phyloP scores from a whole-genome alignment of 2,797 vertebrate species.

The Morus bassanus region DNA sequence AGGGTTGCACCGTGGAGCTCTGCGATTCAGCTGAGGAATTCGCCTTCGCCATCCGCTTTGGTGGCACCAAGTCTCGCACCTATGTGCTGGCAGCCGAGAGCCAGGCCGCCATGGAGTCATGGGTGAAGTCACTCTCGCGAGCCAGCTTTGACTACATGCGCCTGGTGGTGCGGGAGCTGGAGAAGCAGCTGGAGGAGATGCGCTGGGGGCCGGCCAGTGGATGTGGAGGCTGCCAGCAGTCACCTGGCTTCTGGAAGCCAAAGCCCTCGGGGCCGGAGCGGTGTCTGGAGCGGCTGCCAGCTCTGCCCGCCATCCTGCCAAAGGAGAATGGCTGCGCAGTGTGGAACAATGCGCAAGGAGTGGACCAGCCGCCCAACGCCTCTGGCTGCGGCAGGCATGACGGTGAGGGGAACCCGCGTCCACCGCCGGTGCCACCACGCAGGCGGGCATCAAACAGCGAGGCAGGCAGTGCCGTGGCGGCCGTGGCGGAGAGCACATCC shows the following conservation, averaged over 20 bases:
- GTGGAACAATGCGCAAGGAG: slow-evolving; percentile 73
- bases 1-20: slow-evolving; percentile 96
- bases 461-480: neutral
- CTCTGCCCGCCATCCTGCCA: neutral
- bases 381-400: neutral
- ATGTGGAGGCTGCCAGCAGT: neutral
- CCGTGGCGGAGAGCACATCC: slow-evolving; percentile 50
- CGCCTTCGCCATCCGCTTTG: slow-evolving; percentile 90
- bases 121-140: slow-evolving; percentile 93
- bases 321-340: slow-evolving; percentile 83
- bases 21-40: slow-evolving; percentile 89
- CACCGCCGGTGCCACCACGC: slow-evolving; percentile 81
- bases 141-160: slow-evolving; percentile 97
- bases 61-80: slow-evolving; percentile 81
- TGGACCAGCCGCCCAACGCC: fast-evolving
- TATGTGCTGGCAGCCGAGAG: slow-evolving; percentile 92
- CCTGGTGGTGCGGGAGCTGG: slow-evolving; percentile 92
- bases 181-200: slow-evolving; percentile 91
- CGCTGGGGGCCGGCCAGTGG: slow-evolving; percentile 37
- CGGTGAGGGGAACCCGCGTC: slow-evolving; percentile 29
- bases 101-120: slow-evolving; percentile 91
- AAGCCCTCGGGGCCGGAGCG: neutral
- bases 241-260: neutral
- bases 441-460: slow-evolving; percentile 14
- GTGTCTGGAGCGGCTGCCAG: neutral